Base-by-base conservation (phyloP, 2,888 invertebrate genomes). In the Bombylius major region DNA sequence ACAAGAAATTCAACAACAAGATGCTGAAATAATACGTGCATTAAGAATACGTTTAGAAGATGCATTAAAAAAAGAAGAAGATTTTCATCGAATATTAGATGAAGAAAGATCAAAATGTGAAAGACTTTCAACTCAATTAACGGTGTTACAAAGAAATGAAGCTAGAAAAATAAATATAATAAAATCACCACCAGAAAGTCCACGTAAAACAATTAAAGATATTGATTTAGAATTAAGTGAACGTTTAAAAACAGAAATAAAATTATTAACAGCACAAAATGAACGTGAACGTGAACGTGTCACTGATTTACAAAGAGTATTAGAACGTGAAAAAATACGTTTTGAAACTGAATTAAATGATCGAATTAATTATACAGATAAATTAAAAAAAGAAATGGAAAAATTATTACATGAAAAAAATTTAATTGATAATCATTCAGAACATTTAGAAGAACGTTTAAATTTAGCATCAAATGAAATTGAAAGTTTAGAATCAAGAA, bases 11-110 rank as follows among this genome's bases (percentile, higher is more conserved):
- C 78, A 83, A 73, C 77, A 79, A 34, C 83, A 84, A 68, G 84
- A 85, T 69, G 79, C 82, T 1, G 77, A 79, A 62, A 79, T 84
- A 68, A 82, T 86, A 60, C 78, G 82, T 64, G 81, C 83, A 55
- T 75, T 86, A 63, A 78, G 83, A 61, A 77, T 80, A 58, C 78
- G 82, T 0, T 69, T 89, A 6, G 83, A 87, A 61, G 77, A 78
- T 1, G 80, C 82, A 0, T 73, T 86, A 67, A 78, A 81, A 48
- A 79, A 79, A 1, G 85, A 87, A 64, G 76, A 79, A 46, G 80
- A 83, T 61, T 70, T 84, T 44, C 82, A 83, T 62, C 79, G 79
- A 52, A 70, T 80, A 8, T 71, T 86, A 47, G 78, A 80, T 49
- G 70, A 75, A 36, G 77, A 82, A 61, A 71, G 77, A 4, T 76